Conservation (phyloP, 2,888 invertebrate species). For the Dynastes tityus region DNA sequence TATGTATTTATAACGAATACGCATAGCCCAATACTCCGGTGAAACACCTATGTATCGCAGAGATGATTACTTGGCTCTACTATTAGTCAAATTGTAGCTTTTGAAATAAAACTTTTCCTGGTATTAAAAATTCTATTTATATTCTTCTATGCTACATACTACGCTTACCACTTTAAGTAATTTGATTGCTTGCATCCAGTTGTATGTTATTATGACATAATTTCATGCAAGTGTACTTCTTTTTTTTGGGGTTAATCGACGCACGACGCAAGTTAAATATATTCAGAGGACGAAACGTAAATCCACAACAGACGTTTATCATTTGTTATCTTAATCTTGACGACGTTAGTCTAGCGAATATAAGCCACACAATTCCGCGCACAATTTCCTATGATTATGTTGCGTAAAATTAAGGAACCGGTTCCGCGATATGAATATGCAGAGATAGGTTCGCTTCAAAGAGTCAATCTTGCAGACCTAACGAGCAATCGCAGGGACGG, state of each 20-base stretch:
- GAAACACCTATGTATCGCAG: too few relatives aligned
- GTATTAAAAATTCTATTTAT: too few relatives aligned
- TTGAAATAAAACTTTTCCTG: too few relatives aligned
- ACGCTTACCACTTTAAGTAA: too few relatives aligned
- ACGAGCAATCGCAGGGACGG: conserved; percentile 50
- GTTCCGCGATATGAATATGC: conserved; percentile 53
- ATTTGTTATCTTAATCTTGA: conserved; percentile 46
- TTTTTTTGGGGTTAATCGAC: background rate
- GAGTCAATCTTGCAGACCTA: conserved; percentile 52
- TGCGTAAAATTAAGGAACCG: conserved; percentile 53
- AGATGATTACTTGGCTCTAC: too few relatives aligned
- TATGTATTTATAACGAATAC: too few relatives aligned
- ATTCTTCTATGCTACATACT: too few relatives aligned
- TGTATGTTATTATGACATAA: too few relatives aligned
- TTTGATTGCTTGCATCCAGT: too few relatives aligned
- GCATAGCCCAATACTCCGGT: too few relatives aligned
- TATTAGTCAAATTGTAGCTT: too few relatives aligned
- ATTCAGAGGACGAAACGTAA: background rate
- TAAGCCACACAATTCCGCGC: conserved; percentile 51
- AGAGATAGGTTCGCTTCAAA: conserved; percentile 53
- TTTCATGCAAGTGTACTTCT: too few relatives aligned
- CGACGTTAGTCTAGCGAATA: conserved; percentile 29
- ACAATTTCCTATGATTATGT: conserved; percentile 54
- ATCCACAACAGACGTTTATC: conserved; percentile 15
- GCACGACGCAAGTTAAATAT: background rate